Conservation (phyloP, 2,113 vertebrate genomes). For the Crotalus helleri region DNA sequence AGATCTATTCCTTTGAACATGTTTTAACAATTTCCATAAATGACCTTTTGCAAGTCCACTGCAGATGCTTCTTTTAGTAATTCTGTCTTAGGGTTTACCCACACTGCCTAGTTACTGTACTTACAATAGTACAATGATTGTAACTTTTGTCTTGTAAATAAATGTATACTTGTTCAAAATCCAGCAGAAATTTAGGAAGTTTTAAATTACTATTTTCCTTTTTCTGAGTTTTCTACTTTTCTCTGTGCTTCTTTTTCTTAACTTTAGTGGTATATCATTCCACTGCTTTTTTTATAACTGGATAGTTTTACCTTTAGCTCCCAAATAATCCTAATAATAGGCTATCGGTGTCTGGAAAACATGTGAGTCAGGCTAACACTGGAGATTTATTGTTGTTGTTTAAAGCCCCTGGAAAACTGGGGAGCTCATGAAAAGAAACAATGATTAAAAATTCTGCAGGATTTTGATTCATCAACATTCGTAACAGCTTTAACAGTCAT, state of each 20-base stretch:
- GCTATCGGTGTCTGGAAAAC: neutral
- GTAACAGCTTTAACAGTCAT: neutral
- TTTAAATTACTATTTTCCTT: neutral
- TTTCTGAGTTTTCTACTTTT: neutral
- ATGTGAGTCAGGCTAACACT: neutral
- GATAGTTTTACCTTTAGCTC: neutral
- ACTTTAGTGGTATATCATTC: neutral
- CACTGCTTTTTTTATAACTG: neutral
- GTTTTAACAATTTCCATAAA: neutral
- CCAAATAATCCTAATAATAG: neutral
- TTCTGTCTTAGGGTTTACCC: neutral
- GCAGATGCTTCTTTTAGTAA: neutral
- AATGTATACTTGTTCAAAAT: neutral
- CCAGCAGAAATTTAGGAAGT: neutral
- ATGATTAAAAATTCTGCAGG: neutral
- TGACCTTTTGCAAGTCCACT: neutral
- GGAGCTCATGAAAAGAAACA: neutral
- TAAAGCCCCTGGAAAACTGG: neutral
- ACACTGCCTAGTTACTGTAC: neutral
- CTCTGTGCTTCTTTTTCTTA: neutral
- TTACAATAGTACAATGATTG: neutral
- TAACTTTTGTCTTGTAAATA: neutral
- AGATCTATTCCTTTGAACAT: neutral
- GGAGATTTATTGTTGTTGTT: neutral
- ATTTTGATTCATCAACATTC: neutral